Evolutionary conservation across 1,140 invertebrate species (phyloP).

Genomic region (Drosophila nasuta): DNA sequence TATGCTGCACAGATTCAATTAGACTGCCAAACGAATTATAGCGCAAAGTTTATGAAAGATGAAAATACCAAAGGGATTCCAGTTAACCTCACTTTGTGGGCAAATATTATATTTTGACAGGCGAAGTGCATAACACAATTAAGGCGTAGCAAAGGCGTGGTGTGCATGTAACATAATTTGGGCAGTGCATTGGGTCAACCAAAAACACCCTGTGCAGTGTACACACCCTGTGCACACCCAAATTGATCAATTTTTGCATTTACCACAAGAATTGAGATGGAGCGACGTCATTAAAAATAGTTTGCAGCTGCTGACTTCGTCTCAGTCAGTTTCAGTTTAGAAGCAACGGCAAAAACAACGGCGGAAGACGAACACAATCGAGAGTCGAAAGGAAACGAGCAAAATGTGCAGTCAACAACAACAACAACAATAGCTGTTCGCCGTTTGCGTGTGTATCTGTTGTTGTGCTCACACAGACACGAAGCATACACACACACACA

Average conservation of each 20-base stretch:
- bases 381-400: slow-evolving; percentile 36
- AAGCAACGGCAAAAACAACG: slow-evolving; percentile 14
- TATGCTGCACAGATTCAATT: slow-evolving; percentile 7
- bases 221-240: slow-evolving; percentile 22
- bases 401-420: slow-evolving; percentile 57
- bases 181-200: neutral
- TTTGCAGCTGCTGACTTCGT: slow-evolving; percentile 39
- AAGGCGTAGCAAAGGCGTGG: slow-evolving; percentile 44
- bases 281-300: slow-evolving; percentile 52
- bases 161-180: slow-evolving; percentile 16
- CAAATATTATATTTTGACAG: slow-evolving; percentile 50
- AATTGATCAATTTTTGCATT: slow-evolving; percentile 76
- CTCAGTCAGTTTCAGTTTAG: slow-evolving; percentile 29
- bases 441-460: slow-evolving; percentile 19
- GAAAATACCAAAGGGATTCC: neutral
- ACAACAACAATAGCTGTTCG: slow-evolving; percentile 49
- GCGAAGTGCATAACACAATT: slow-evolving; percentile 57
- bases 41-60: neutral
- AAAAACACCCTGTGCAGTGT: neutral
- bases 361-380: slow-evolving; percentile 17
- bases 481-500: slow-evolving; percentile 2
- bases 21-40: neutral
- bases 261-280: slow-evolving; percentile 56
- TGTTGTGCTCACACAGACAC: slow-evolving; percentile 1
- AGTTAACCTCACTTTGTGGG: neutral